Evolutionary conservation across 1,140 invertebrate species (phyloP), one percentile per base, ranked within the genome.

Genomic region (Pseudomyrmex gracilis): DNA sequence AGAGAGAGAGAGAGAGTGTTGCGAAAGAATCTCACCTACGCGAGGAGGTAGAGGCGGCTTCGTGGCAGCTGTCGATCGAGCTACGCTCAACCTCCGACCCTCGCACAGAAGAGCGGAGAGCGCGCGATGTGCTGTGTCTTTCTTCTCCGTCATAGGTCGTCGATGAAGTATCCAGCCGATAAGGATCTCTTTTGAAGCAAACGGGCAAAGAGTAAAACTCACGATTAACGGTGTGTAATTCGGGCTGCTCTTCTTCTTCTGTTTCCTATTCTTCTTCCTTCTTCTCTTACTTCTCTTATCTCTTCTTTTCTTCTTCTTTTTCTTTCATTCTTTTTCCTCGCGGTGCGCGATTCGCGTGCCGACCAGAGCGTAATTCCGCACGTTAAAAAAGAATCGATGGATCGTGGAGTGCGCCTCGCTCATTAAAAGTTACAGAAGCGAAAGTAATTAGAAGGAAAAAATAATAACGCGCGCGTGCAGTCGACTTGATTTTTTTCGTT

Each of bases 1-100:
- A 34, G 24, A 66, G 51, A 51, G 64, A 60, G 61, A n/a, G n/a
- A 60, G 45, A 51, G n/a, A 17, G 63, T 51, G 20, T 34, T 22
- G 51, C 24, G 17, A 74, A 77, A 76, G 86, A 89, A 89, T 89
- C 87, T 89, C 84, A 80, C 73, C 84, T 85, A 89, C 87, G 87
- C 67, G 74, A 73, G 87, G 7, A 61, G 67, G 60, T 76, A 61
- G 70, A 64, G 57, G 77, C 51, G 82, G 83, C 64, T 88, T 51
- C 82, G 77, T 89, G 85, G 87, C 88, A 89, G 88, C 88, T 89
- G 88, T 89, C 88, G 88, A 89, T 89, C 88, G 88, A 86, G 58
- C 71, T 63, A 58, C 51, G 85, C 76, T 89, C 88, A 84, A 89
- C 87, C 87, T 89, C 49, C 87, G 87, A 89, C 88, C 87, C 70